Conservation (phyloP, 2,797 vertebrate species). For the Botia kubotai region DNA sequence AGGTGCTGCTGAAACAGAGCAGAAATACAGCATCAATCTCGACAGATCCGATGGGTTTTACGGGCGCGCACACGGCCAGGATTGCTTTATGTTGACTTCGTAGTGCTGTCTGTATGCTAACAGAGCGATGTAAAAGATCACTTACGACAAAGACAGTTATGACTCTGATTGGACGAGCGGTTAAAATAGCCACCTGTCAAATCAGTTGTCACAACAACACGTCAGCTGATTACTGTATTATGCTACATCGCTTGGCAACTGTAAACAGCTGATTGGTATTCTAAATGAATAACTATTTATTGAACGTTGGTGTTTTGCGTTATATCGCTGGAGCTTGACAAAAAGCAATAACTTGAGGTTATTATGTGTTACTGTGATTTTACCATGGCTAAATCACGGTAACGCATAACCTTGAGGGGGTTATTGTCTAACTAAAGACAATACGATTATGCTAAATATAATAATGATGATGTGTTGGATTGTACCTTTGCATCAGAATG, state of each 20-base stretch:
- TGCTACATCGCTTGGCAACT: slow-evolving; percentile 4
- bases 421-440: slow-evolving; percentile 6
- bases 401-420: background rate
- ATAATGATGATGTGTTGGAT: slow-evolving; percentile 7
- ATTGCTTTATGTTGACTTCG: background rate
- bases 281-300: too few relatives aligned
- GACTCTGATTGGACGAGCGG: slow-evolving; percentile 20
- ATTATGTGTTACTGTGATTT: too few relatives aligned
- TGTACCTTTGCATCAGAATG: slow-evolving; percentile 13
- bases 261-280: background rate
- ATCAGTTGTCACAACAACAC: slow-evolving; percentile 7
- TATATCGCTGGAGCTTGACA: too few relatives aligned
- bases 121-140: background rate
- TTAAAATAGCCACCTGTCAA: slow-evolving; percentile 25
- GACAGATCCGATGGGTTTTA: slow-evolving; percentile 28
- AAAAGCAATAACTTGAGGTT: too few relatives aligned
- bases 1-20: slow-evolving; percentile 30
- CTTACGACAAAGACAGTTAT: background rate
- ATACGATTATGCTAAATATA: slow-evolving; percentile 8
- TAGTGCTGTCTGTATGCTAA: background rate
- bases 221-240: slow-evolving; percentile 1
- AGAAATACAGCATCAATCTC: slow-evolving; percentile 47
- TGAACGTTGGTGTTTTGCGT: too few relatives aligned
- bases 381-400: background rate
- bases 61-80: background rate